These are phyloP conservation scores for Drosophila serrata DNA, from an alignment of 1,140 invertebrate genomes.

Conservation along the genomic window DNA sequence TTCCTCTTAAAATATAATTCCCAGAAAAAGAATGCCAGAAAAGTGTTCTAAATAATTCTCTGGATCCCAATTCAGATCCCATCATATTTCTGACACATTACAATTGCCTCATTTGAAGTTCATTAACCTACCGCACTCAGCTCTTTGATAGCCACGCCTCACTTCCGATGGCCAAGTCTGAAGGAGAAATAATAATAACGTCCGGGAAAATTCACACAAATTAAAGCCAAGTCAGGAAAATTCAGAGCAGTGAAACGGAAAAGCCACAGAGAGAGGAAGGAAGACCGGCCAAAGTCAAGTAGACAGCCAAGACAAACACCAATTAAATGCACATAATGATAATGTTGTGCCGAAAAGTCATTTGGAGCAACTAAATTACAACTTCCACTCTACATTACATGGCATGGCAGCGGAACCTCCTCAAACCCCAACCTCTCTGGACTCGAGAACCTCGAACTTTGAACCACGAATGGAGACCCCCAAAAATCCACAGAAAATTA, in stretches of 20 bases:
- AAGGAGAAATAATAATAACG: slow-evolving; percentile 20
- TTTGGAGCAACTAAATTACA: slow-evolving; percentile 82
- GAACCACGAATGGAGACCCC: slow-evolving; percentile 25
- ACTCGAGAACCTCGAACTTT: slow-evolving; percentile 6
- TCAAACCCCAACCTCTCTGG: neutral
- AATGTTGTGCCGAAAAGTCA: slow-evolving; percentile 83
- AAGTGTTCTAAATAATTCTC: slow-evolving; percentile 1
- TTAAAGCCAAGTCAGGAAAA: slow-evolving; percentile 55
- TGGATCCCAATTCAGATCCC: neutral
- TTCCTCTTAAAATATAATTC: neutral
- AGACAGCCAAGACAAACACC: slow-evolving; percentile 71
- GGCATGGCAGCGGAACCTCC: slow-evolving; percentile 65
- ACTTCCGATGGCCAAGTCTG: slow-evolving; percentile 34
- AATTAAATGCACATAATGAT: slow-evolving; percentile 83
- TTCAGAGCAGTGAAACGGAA: slow-evolving; percentile 12
- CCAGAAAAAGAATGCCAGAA: neutral
- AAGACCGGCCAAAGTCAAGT: slow-evolving; percentile 35
- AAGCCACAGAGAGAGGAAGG: neutral
- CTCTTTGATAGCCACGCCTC: slow-evolving; percentile 24
- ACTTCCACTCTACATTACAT: slow-evolving; percentile 81
- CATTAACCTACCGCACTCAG: slow-evolving; percentile 21
- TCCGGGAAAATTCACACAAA: slow-evolving; percentile 71
- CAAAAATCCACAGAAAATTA: slow-evolving; percentile 76
- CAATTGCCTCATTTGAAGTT: slow-evolving; percentile 36
- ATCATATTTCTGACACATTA: slow-evolving; percentile 9